Evolutionary conservation across 1,140 invertebrate species (phyloP).

Genomic region (Adelges cooleyi): DNA sequence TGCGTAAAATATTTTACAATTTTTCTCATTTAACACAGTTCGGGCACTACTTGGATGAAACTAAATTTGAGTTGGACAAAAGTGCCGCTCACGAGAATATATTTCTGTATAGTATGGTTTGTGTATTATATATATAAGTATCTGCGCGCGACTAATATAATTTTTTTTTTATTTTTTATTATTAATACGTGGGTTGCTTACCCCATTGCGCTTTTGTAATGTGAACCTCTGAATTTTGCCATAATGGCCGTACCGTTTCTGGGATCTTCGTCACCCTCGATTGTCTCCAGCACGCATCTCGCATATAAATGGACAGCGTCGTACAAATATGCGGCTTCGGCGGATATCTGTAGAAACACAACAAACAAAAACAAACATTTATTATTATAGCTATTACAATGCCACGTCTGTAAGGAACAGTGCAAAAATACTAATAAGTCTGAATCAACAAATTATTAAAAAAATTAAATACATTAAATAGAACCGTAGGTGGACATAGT

Average conservation of each 20-base stretch:
- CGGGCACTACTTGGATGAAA: neutral
- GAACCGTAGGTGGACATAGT: too few relatives aligned
- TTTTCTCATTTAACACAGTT: too few relatives aligned
- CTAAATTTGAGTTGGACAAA: neutral
- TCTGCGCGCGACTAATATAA: neutral
- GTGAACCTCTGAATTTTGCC: slow-evolving; percentile 53
- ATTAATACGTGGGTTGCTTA: slow-evolving; percentile 40
- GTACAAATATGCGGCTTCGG: slow-evolving; percentile 83
- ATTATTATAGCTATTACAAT: too few relatives aligned
- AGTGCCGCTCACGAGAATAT: neutral
- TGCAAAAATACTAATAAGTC: too few relatives aligned
- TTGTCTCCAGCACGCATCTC: slow-evolving; percentile 53
- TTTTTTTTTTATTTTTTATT: neutral
- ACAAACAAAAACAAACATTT: too few relatives aligned
- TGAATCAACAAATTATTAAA: too few relatives aligned
- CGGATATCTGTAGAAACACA: slow-evolving; percentile 58
- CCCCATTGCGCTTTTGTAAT: slow-evolving; percentile 77
- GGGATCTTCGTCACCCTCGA: slow-evolving; percentile 52
- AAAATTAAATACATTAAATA: too few relatives aligned
- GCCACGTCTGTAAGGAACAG: too few relatives aligned
- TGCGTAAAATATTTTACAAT: too few relatives aligned
- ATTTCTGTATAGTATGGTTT: neutral
- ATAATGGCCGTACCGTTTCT: slow-evolving; percentile 61
- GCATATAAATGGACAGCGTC: slow-evolving; percentile 80
- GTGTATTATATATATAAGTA: neutral